Base-by-base conservation (phyloP, 1,140 invertebrate genomes). In the Acyrthosiphon pisum region DNA sequence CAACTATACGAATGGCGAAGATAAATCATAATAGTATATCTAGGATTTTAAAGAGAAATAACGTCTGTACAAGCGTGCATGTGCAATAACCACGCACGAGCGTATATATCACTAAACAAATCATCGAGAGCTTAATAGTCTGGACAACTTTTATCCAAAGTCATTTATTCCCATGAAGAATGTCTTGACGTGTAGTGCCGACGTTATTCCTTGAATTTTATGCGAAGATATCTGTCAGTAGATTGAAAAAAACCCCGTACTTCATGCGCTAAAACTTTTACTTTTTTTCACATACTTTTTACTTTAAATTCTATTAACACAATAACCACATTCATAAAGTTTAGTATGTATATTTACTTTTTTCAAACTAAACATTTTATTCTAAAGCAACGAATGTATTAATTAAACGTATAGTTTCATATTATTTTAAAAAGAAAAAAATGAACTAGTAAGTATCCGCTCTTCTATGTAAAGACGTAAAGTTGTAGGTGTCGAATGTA, bases 111-210 rank as follows among this genome's bases (percentile, higher is more conserved):
- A 53, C 46, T 56, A 60, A 41, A 60, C 88, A 60, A 90, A 56
- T 90, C 88, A 56, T 56, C 88, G 35, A 56, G 20, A 90, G 88
- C 35, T 50, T 53, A 89, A 89, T 56, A 89, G 86, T 87, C 44
- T 20, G 44, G 44, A 89, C 50, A 90, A 90, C 35, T 41, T 60
- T 23, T 90, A 90, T 60, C 88, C 88, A 18, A 48, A 53, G 88
- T 90, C 88, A 41, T 90, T 90, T 90, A 41, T 90, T 60, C 35
- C 22, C 88, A 56, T 14, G 35, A 37, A 53, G 48, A 37, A 90
- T 90, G 35, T 26, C 50, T 53, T 30, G 88, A 60, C 88, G 56
- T 56, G 35, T 30, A 90, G 50, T 41, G 22, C 26, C 35, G 53
- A 90, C 88, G 35, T 41, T 90, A 56, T 90, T 90, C 41, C 30